Evolutionary conservation across 2,113 vertebrate species (phyloP), one percentile per base, ranked within the genome.

Genomic region (Zosterops borbonicus): DNA sequence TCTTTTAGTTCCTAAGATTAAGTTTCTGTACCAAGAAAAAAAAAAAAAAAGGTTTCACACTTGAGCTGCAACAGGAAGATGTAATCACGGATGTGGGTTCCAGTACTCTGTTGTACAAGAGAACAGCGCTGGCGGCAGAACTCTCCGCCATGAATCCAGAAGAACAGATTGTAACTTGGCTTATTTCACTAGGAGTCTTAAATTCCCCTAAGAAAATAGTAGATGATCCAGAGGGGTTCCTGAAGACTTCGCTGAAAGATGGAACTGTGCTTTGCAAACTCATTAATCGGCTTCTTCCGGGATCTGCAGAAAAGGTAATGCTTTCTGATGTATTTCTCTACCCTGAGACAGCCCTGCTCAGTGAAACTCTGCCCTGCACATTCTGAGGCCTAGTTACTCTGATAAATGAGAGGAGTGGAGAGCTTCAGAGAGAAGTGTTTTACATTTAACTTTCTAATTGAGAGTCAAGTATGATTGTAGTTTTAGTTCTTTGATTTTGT

Each of bases 191-290:
- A 56, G 99, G 99, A 93, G 99, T 99, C 75, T 97, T 99, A 75
- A 98, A 99, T 96, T 99, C 99, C 39, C 99, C 99, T 3, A 99
- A 99, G 95, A 99, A 99, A 98, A 99, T 97, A 56, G 97, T 99
- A 79, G 98, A 98, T 35, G 99, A 99, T 96, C 99, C 99, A 0
- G 98, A 99, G 95, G 98, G 98, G 55, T 99, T 99, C 97, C 89
- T 99, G 95, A 99, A 99, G 98, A 95, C 96, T 20, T 98, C 98
- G 14, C 95, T 99, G 73, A 98, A 98, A 97, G 99, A 99, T 98
- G 99, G 99, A 82, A 98, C 99, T 41, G 99, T 99, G 67, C 97
- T 99, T 60, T 99, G 99, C 93, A 99, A 98, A 92, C 98, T 99
- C 59, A 93, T 99, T 56, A 98, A 98, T 93, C 98, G 99, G 9